Evolutionary conservation across 2,113 vertebrate genomes (phyloP).

Genomic region (Cyanocitta stelleri): DNA sequence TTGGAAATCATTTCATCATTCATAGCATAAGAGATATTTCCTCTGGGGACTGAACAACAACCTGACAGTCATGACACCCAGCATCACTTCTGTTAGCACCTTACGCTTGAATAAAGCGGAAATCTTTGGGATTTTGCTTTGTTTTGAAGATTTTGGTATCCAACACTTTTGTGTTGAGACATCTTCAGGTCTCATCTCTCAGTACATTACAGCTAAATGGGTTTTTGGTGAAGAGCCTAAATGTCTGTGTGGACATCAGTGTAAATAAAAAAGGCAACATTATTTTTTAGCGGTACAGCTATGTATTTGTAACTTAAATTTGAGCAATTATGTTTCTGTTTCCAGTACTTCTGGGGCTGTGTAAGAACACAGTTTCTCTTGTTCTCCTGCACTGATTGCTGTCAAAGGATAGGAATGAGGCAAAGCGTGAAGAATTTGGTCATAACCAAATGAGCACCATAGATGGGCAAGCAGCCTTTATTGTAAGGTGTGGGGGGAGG

Average conservation of each 20-base stretch:
- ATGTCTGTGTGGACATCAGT: background rate
- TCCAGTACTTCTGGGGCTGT: background rate
- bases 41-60: background rate
- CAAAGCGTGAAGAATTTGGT: background rate
- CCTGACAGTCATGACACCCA: background rate
- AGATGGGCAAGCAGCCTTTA: constrained; percentile 21
- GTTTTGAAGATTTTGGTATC: background rate
- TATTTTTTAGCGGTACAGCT: background rate
- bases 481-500: constrained; percentile 18
- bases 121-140: background rate
- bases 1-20: background rate
- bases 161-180: background rate
- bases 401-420: constrained; percentile 24
- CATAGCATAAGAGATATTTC: background rate
- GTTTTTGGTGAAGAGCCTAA: background rate
- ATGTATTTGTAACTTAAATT: background rate
- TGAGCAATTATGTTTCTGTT: background rate
- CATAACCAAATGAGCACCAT: background rate
- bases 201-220: background rate
- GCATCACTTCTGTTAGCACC: background rate
- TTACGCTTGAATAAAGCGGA: background rate
- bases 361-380: background rate
- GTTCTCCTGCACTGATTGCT: background rate
- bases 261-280: background rate
- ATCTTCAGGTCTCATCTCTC: background rate